Evolutionary conservation across 2,888 invertebrate genomes (phyloP).

Genomic region (Mythimna ferrago): DNA sequence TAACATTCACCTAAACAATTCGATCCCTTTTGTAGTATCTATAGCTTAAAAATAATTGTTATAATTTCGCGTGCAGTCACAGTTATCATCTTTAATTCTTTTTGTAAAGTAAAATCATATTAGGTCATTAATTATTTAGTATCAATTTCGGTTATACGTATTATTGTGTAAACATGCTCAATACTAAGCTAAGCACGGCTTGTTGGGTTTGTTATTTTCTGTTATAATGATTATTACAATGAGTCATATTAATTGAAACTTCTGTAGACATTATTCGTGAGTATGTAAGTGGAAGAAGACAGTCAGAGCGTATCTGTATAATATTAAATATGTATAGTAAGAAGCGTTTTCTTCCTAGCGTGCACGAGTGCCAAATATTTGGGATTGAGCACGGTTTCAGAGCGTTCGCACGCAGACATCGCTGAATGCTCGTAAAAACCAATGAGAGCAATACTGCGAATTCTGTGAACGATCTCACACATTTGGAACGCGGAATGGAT

Average conservation of each 20-base stretch:
- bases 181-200: conserved; percentile 70
- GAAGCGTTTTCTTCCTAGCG: conserved; percentile 72
- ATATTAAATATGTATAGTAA: conserved; percentile 51
- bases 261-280: conserved; percentile 54
- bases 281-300: conserved; percentile 63
- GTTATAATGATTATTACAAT: conserved; percentile 54
- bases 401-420: conserved; percentile 61
- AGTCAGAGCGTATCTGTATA: conserved; percentile 66
- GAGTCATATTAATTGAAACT: conserved; percentile 53
- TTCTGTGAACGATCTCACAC: conserved; percentile 57
- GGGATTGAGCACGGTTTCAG: conserved; percentile 66
- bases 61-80: conserved; percentile 33
- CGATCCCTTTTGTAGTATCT: conserved; percentile 14
- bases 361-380: conserved; percentile 79
- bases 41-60: conserved; percentile 35
- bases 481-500: conserved; percentile 61
- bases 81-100: conserved; percentile 24
- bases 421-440: conserved; percentile 52
- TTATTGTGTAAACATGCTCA: conserved; percentile 69
- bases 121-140: conserved; percentile 30
- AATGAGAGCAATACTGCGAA: conserved; percentile 46
- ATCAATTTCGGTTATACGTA: conserved; percentile 25
- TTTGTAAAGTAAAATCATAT: conserved; percentile 14
- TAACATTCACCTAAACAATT: conserved; percentile 12
- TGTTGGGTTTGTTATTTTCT: conserved; percentile 49